Percentiles rank a stretch among this genome's conserved stretches.
phyloP scores from a whole-genome alignment of 1,140 invertebrate genomes.

The Drosophila bocqueti region DNA sequence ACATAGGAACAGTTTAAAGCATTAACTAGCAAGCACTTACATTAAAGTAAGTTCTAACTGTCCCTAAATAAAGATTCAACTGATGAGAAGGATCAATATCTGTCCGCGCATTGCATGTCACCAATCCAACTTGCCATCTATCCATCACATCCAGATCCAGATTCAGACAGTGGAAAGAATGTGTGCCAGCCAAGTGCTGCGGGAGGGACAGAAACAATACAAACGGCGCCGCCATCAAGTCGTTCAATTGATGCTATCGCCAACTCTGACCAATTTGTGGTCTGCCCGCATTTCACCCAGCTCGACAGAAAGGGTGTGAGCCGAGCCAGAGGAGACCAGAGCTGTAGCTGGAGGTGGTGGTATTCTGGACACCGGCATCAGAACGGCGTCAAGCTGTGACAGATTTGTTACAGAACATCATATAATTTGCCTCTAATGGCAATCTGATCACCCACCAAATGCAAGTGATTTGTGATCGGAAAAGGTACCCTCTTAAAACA shows the following conservation, averaged over 20 bases:
- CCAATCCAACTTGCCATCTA: slow-evolving; percentile 3
- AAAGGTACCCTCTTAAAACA: not conserved
- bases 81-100: not conserved
- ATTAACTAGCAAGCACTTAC: too few relatives aligned
- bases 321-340: slow-evolving; percentile 28
- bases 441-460: slow-evolving; percentile 21
- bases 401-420: slow-evolving; percentile 44
- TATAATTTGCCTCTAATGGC: slow-evolving; percentile 39
- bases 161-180: slow-evolving; percentile 38
- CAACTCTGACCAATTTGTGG: slow-evolving; percentile 64
- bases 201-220: slow-evolving; percentile 48
- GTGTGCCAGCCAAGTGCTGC: slow-evolving; percentile 42
- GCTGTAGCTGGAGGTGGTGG: slow-evolving; percentile 29
- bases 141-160: slow-evolving; percentile 32
- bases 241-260: slow-evolving; percentile 59
- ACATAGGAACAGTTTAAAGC: not conserved
- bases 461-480: slow-evolving; percentile 12
- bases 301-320: slow-evolving; percentile 53
- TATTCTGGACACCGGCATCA: slow-evolving; percentile 45
- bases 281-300: slow-evolving; percentile 55
- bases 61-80: not conserved
- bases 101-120: not conserved
- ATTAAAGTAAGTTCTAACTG: not conserved
- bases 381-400: slow-evolving; percentile 59
- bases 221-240: slow-evolving; percentile 52